phyloP scores from a whole-genome alignment of 2,797 vertebrate genomes.

The Nannoperca australis region DNA sequence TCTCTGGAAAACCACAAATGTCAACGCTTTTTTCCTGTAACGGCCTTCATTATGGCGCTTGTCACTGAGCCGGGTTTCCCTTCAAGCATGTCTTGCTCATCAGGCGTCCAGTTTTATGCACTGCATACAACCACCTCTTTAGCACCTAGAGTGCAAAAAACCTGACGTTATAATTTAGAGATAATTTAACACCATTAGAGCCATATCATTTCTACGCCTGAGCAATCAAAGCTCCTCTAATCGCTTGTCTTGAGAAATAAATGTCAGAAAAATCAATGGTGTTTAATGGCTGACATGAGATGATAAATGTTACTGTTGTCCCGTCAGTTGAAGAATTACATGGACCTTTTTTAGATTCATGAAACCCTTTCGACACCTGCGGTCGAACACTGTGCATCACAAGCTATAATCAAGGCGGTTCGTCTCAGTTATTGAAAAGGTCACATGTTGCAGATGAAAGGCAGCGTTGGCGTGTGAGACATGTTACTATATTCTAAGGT shows the following conservation, averaged over 20 bases:
- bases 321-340: slow-evolving; percentile 7
- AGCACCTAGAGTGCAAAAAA: not conserved
- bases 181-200: slow-evolving; percentile 1
- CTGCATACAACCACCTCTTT: not conserved
- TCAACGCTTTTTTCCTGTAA: slow-evolving; percentile 56
- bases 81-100: slow-evolving; percentile 9
- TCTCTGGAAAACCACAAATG: slow-evolving; percentile 56
- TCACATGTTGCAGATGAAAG: slow-evolving; percentile 12
- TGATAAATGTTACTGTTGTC: slow-evolving; percentile 28
- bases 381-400: not conserved
- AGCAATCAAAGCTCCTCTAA: slow-evolving; percentile 16
- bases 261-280: slow-evolving; percentile 9
- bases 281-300: not conserved
- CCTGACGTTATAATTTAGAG: not conserved
- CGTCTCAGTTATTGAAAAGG: slow-evolving; percentile 3
- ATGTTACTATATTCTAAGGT: not conserved
- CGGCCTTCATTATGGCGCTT: slow-evolving; percentile 41
- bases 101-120: slow-evolving; percentile 7
- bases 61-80: slow-evolving; percentile 33
- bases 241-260: slow-evolving; percentile 5
- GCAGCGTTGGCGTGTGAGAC: not conserved
- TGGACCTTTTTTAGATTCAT: not conserved
- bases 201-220: not conserved
- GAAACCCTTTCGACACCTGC: not conserved
- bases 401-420: not conserved